A percentile compares a stretch with the other conserved stretches of the same genome.
phyloP scores from a whole-genome alignment of 2,888 invertebrate species.

The Dolichopus griseipennis region DNA sequence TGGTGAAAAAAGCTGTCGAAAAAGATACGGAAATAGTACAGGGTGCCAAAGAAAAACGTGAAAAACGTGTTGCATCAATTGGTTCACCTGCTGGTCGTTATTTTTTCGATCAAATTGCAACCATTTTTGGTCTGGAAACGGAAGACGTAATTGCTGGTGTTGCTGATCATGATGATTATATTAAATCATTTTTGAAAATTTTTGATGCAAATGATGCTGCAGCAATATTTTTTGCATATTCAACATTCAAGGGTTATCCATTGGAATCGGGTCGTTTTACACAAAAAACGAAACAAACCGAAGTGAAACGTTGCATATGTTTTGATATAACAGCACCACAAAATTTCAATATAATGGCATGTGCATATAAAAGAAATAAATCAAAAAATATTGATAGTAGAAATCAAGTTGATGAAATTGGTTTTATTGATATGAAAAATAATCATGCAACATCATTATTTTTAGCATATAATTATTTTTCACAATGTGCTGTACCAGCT shows the following conservation, averaged over 20 bases:
- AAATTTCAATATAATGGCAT: slow-evolving; percentile 55
- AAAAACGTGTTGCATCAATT: background rate
- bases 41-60: background rate
- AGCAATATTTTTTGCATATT: slow-evolving; percentile 59
- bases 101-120: slow-evolving; percentile 57
- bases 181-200: slow-evolving; percentile 54
- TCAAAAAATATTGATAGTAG: slow-evolving; percentile 52
- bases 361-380: slow-evolving; percentile 59
- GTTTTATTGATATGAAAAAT: slow-evolving; percentile 26
- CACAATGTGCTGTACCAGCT: slow-evolving; percentile 42
- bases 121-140: slow-evolving; percentile 59
- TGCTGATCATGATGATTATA: slow-evolving; percentile 55
- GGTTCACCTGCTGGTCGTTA: slow-evolving; percentile 48
- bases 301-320: slow-evolving; percentile 52
- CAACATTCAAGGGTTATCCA: slow-evolving; percentile 55
- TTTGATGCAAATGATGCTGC: slow-evolving; percentile 53
- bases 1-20: background rate
- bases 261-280: slow-evolving; percentile 38
- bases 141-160: slow-evolving; percentile 60
- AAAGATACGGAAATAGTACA: background rate
- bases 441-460: slow-evolving; percentile 10
- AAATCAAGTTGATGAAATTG: slow-evolving; percentile 50
- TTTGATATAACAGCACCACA: slow-evolving; percentile 52
- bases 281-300: slow-evolving; percentile 30
- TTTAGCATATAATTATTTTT: slow-evolving; percentile 25